phyloP scores from a whole-genome alignment of 1,140 invertebrate species.

The Hormaphis cornu region DNA sequence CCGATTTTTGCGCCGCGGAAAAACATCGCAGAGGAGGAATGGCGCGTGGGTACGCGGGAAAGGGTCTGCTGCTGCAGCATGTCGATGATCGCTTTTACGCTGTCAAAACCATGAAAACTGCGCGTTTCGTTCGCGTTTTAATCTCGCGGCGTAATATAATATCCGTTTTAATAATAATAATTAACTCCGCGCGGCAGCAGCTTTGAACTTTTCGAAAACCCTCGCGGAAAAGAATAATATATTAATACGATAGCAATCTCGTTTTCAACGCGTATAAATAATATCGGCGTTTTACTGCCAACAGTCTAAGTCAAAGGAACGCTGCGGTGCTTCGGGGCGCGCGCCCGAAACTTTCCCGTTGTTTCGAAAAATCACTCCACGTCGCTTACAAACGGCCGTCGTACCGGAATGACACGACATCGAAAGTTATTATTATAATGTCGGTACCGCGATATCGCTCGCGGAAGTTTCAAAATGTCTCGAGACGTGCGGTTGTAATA shows the following conservation, averaged over 20 bases:
- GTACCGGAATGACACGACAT: background rate
- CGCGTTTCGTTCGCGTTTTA: constrained; percentile 20
- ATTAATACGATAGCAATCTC: constrained; percentile 32
- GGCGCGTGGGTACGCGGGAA: background rate
- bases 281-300: constrained; percentile 13
- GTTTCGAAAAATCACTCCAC: background rate
- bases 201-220: constrained; percentile 30
- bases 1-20: background rate
- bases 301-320: background rate
- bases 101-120: constrained; percentile 28
- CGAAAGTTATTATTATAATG: no score
- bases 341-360: constrained; percentile 3
- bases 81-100: constrained; percentile 10
- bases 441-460: no score
- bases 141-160: background rate
- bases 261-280: constrained; percentile 18
- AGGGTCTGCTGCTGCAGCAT: background rate
- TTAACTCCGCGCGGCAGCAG: constrained; percentile 22
- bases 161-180: constrained; percentile 29
- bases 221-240: constrained; percentile 12
- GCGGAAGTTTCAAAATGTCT: no score
- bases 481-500: no score
- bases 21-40: background rate
- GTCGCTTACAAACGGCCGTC: background rate
- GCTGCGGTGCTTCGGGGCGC: constrained; percentile 1